A percentile compares a stretch with the other conserved stretches of the same genome.
These are phyloP conservation scores for Drosophila anomelani DNA, from an alignment of 2,888 invertebrate genomes.

Conservation along the genomic window DNA sequence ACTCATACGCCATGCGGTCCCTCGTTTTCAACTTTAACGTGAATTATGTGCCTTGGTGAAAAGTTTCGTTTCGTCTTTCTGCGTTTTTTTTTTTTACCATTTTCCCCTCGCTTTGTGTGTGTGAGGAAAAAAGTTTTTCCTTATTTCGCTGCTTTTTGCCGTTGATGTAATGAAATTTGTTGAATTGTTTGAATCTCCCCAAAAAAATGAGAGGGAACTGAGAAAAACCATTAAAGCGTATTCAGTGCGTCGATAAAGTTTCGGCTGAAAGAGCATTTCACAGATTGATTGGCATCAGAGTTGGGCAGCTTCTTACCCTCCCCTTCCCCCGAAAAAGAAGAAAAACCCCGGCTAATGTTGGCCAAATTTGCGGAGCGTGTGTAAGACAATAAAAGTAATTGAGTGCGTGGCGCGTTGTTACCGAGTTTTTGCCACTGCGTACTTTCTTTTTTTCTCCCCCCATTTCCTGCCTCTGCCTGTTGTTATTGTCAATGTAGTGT, in stretches of 20 bases:
- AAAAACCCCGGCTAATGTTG: conserved; percentile 55
- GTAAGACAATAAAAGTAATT: conserved; percentile 80
- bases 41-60: conserved; percentile 58
- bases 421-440: conserved; percentile 25
- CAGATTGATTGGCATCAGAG: conserved; percentile 79
- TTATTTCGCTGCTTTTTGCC: conserved; percentile 50
- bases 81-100: conserved; percentile 15
- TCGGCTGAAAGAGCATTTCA: conserved; percentile 64
- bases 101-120: conserved; percentile 21
- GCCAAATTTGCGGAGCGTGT: conserved; percentile 75
- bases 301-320: conserved; percentile 21
- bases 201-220: conserved; percentile 31
- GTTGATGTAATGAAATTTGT: conserved; percentile 76
- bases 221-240: conserved; percentile 74
- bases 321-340: background rate
- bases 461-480: conserved; percentile 17
- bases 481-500: conserved; percentile 69
- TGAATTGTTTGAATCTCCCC: conserved; percentile 64
- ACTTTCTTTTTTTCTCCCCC: conserved; percentile 26
- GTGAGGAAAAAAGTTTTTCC: conserved; percentile 55
- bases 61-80: conserved; percentile 46
- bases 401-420: conserved; percentile 70
- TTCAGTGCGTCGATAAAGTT: conserved; percentile 60
- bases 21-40: conserved; percentile 67
- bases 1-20: conserved; percentile 73